Evolutionary conservation across 2,113 vertebrate species (phyloP), one percentile per base, ranked within the genome.

Genomic region (Phrynosoma platyrhinos): DNA sequence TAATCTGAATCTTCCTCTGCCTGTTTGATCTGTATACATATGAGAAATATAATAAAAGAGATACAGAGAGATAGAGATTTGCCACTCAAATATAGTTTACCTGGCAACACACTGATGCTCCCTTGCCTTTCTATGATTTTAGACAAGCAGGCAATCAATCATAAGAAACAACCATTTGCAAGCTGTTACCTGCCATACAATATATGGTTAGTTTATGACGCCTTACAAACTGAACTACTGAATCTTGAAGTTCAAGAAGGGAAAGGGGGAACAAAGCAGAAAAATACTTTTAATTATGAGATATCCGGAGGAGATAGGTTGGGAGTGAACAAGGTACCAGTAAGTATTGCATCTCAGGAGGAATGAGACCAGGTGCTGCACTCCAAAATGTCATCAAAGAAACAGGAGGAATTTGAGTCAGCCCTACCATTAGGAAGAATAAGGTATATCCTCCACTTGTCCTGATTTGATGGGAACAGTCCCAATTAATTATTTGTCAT

Each of bases 251-350:
- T 86, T 92, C 12, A 75, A 32, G 9, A 58, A 42, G 25, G 12
- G 1, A 2, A 8, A 30, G 12, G 5, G 36, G 81, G 66, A 87
- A 5, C 47, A 1, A 62, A 1, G 47, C 30, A 76, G 0, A 20
- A 88, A 89, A 76, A 64, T 36, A 0, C 1, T 79, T 83, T 81
- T 84, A 91, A 92, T 87, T 72, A 82, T 58, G 77, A 77, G 20
- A 1, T 16, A 25, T 58, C 4, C 82, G 82, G 42, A 58, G 64
- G 42, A 80, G 62, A 9, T 52, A 40, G 40, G 13, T 62, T 40
- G 76, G 77, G 52, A 77, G 30, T 20, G 23, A 74, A 62, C 90
- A 90, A 55, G 55, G n/a, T n/a, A n/a, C n/a, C n/a, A n/a, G 27
- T 36, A 74, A 5, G 53, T 69, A 10, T 18, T 52, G 6, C 71